phyloP scores from a whole-genome alignment of 2,113 vertebrate species.

The Myotis davidii region DNA sequence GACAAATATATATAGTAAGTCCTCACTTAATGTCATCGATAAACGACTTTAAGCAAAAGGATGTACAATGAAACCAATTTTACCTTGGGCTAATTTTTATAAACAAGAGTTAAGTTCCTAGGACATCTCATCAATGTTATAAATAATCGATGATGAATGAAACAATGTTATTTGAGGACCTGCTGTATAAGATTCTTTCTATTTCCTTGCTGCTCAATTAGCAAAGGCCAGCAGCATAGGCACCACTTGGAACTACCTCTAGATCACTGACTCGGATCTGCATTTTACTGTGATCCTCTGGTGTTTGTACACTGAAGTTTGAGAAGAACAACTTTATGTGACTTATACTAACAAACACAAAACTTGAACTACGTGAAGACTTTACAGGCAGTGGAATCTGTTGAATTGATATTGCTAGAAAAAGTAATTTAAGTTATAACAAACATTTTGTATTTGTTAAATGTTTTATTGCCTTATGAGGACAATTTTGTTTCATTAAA shows the following conservation, averaged over 20 bases:
- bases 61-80: neutral
- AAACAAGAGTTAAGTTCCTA: neutral
- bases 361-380: neutral
- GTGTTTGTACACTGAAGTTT: slow-evolving; percentile 14
- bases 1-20: neutral
- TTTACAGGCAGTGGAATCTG: neutral
- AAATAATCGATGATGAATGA: neutral
- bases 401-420: slow-evolving; percentile 36
- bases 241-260: neutral
- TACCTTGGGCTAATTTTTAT: neutral
- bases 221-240: neutral
- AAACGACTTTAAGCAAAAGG: neutral
- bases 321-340: slow-evolving; percentile 19
- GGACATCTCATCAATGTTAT: neutral
- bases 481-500: slow-evolving; percentile 28
- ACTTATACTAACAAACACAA: neutral
- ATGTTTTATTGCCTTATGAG: neutral
- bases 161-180: neutral
- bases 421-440: neutral
- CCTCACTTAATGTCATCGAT: neutral
- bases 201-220: neutral
- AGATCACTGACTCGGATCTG: neutral
- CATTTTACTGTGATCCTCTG: neutral
- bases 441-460: slow-evolving; percentile 23
- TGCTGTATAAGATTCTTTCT: neutral